Conservation (phyloP, 2,888 invertebrate genomes). For the Apamea crenata region DNA sequence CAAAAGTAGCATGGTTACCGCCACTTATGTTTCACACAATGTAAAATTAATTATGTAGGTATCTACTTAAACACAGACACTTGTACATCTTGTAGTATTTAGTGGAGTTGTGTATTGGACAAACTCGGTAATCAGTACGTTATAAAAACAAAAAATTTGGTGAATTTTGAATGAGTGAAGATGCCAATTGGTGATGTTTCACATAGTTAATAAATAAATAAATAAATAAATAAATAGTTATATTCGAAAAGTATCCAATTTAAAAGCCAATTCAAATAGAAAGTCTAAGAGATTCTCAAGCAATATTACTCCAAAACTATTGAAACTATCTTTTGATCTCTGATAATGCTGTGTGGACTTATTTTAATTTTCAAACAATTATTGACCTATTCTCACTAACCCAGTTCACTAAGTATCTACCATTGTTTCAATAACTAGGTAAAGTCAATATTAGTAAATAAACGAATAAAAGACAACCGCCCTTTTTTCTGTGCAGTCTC, state of each 20-base stretch:
- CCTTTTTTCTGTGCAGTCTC: neutral
- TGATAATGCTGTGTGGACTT: constrained; percentile 32
- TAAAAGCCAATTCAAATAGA: constrained; percentile 30
- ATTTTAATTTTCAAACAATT: constrained; percentile 24
- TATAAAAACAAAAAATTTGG: constrained; percentile 18
- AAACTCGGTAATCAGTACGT: neutral
- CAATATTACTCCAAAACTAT: neutral
- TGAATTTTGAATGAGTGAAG: constrained; percentile 65
- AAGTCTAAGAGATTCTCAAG: neutral
- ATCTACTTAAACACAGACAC: neutral
- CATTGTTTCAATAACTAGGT: neutral
- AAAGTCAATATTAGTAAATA: constrained; percentile 2
- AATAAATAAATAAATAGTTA: too few relatives aligned
- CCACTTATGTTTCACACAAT: constrained; percentile 7
- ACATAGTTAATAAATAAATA: too few relatives aligned
- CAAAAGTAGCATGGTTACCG: constrained; percentile 13
- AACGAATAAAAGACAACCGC: neutral
- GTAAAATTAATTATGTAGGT: constrained; percentile 4
- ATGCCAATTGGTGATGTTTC: constrained; percentile 56
- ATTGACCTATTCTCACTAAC: neutral
- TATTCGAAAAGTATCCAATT: constrained; percentile 14
- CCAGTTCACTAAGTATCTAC: neutral
- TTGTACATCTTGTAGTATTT: neutral
- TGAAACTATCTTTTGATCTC: constrained; percentile 10
- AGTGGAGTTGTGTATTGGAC: neutral